Evolutionary conservation across 64 coral and sea anemone genomes (phyloP).

Genomic region (Porites australiensis): DNA sequence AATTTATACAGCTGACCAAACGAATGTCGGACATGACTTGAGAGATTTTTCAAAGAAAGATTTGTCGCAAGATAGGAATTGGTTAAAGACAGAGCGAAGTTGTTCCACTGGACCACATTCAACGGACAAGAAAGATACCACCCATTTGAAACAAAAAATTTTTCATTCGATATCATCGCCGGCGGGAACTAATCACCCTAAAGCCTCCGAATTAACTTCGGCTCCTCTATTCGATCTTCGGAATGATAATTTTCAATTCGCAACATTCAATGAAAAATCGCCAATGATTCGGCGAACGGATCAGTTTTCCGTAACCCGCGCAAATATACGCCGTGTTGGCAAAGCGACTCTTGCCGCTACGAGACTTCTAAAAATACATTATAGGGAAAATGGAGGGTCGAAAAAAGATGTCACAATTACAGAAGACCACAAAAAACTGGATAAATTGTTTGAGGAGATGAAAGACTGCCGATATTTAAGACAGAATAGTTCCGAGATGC

Average conservation of each 20-base stretch:
- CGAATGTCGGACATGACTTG: neutral
- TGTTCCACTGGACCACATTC: neutral
- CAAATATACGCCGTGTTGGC: neutral
- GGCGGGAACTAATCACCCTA: neutral
- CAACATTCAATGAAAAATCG: neutral
- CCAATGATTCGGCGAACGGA: neutral
- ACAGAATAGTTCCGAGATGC: neutral
- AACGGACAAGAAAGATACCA: neutral
- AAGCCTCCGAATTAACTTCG: neutral
- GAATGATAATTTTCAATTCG: neutral
- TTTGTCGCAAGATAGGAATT: neutral
- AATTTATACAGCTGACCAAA: neutral
- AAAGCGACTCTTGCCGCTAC: neutral
- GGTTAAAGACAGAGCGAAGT: neutral
- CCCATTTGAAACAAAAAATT: neutral
- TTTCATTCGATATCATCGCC: neutral
- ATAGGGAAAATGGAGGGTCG: neutral
- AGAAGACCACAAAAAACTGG: constrained; percentile 7
- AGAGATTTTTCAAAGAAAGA: neutral
- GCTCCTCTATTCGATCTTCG: neutral
- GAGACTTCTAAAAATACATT: constrained; percentile 31
- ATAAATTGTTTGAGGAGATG: constrained; percentile 29
- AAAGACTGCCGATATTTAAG: constrained; percentile 25
- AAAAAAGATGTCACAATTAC: neutral
- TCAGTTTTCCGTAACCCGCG: neutral